A percentile compares a stretch with the other conserved stretches of the same genome.
These are phyloP conservation scores for Bufo gargarizans DNA, from an alignment of 2,113 vertebrate genomes.

Conservation along the genomic window DNA sequence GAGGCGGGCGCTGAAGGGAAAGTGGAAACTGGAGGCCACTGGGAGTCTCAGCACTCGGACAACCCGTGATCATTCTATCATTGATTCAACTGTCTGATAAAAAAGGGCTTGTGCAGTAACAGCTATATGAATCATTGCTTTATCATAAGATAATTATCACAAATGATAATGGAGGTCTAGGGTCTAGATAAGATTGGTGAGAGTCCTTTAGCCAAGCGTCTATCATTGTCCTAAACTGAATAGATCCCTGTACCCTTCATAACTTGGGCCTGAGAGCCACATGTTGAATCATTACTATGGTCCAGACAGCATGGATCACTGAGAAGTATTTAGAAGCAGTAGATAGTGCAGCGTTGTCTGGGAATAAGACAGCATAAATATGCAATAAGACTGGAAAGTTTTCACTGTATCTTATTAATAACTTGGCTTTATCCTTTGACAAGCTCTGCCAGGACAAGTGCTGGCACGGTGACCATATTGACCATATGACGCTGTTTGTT, in stretches of 20 bases:
- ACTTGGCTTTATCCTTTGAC: slow-evolving; percentile 27
- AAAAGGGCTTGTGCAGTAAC: no score
- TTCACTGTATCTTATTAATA: slow-evolving; percentile 28
- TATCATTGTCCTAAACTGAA: not conserved
- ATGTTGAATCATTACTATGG: not conserved
- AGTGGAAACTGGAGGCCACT: no score
- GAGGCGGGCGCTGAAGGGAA: no score
- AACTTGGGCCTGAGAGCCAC: not conserved
- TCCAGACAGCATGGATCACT: not conserved
- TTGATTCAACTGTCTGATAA: no score
- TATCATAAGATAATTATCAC: no score
- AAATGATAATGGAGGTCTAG: no score
- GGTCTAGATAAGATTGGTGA: not conserved
- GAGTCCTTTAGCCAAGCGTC: not conserved
- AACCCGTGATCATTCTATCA: no score
- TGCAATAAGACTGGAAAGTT: slow-evolving; percentile 13
- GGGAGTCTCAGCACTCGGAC: no score
- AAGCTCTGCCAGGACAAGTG: slow-evolving; percentile 33
- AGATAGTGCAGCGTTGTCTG: not conserved
- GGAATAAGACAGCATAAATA: not conserved
- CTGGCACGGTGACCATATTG: slow-evolving; percentile 19
- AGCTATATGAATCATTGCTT: no score
- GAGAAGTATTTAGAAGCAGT: not conserved
- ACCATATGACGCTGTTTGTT: slow-evolving; percentile 30
- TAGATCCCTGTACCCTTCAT: no score